Evolutionary conservation across 2,797 vertebrate species (phyloP).

Genomic region (Aythya fuligula): DNA sequence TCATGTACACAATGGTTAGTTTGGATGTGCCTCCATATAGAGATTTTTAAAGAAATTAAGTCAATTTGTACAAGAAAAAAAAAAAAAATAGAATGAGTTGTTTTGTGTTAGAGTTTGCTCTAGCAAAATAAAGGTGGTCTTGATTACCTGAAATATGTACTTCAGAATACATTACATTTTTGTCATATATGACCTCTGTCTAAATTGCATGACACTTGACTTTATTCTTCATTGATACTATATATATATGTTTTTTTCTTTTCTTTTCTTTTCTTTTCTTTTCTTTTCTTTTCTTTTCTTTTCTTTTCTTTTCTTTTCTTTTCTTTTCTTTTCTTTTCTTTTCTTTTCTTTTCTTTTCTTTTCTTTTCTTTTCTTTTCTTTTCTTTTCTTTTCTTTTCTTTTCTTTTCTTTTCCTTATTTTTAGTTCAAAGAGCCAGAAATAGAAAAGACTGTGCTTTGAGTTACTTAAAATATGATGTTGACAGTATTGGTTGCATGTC

Average conservation of each 20-base stretch:
- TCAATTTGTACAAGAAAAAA: neutral
- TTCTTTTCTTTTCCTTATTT: neutral
- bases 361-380: neutral
- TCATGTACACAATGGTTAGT: neutral
- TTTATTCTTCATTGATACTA: neutral
- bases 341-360: no score
- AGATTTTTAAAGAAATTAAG: neutral
- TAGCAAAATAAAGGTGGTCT: neutral
- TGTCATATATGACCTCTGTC: no score
- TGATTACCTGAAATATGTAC: neutral
- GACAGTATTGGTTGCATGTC: neutral
- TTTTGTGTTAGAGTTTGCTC: neutral
- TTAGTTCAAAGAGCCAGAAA: neutral
- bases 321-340: no score
- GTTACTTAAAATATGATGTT: neutral
- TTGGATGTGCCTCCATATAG: neutral
- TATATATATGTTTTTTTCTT: neutral
- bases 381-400: neutral
- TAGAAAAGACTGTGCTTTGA: neutral
- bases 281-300: neutral
- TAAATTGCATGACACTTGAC: fast-evolving
- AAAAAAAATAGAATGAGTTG: neutral
- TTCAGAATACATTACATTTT: neutral
- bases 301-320: no score
- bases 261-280: neutral